Conservation (phyloP, 2,113 vertebrate species). For the Gambusia affinis region DNA sequence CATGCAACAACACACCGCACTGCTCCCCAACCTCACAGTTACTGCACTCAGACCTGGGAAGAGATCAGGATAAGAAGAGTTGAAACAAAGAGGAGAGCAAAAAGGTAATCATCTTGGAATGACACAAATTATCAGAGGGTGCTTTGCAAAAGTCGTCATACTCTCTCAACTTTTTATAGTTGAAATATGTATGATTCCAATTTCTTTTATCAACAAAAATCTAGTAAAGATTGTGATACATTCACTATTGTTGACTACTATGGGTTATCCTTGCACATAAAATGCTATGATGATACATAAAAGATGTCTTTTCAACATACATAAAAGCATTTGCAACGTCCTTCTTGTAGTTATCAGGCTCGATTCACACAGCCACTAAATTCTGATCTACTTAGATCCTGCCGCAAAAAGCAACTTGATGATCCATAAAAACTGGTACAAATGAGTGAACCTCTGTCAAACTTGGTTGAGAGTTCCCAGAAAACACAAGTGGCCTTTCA, state of each 20-base stretch:
- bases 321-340: not conserved
- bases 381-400: not conserved
- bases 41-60: conserved; percentile 87
- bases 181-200: no score
- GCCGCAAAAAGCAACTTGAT: not conserved
- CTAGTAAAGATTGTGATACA: no score
- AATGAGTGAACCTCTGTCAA: not conserved
- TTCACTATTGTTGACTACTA: not conserved
- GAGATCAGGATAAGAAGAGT: conserved; percentile 13
- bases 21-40: conserved; percentile 91
- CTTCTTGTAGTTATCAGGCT: not conserved
- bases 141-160: not conserved
- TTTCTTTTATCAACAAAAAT: no score
- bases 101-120: not conserved
- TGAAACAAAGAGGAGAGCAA: not conserved
- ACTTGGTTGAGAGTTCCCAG: not conserved
- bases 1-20: conserved; percentile 92
- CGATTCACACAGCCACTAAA: not conserved
- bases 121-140: not conserved
- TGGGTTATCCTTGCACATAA: not conserved
- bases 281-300: not conserved
- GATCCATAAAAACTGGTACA: not conserved
- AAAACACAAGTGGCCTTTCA: not conserved
- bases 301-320: not conserved
- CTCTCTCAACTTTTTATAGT: not conserved